Evolutionary conservation across 2,888 invertebrate genomes (phyloP), one percentile per base, ranked within the genome.

Genomic region (Aporophyla lueneburgensis): DNA sequence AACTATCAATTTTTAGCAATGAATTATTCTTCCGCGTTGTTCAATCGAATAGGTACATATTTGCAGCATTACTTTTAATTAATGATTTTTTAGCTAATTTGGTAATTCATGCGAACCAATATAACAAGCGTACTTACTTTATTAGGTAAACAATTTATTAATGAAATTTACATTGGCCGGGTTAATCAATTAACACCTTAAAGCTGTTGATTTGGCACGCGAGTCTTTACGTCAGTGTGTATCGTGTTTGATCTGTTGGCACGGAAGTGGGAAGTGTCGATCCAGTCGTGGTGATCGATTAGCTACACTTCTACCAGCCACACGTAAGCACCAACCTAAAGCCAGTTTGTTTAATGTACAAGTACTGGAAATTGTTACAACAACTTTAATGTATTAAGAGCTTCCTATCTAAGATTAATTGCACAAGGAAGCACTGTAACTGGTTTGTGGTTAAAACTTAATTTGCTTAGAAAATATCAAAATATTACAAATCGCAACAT

Each of bases 211-310:
- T 49, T 59, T 19, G 12, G 74, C 83, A 58, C 58, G 71, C 61
- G 27, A 54, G n/a, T 59, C 19, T 62, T 9, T 6, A 27, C 40
- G 61, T 0, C 59, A 46, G 70, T 76, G 74, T 72, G 74, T 77
- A 76, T 61, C 49, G 71, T 75, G 62, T 56, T 62, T 73, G 71
- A 79, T 83, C 78, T 82, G 71, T 24, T 49, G 70, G 70, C 54
- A 12, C 87, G 85, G 85, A 88, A 87, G 76, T 71, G 76, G 87
- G 81, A 86, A 85, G 80, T 71, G 67, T 56, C 70, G 80, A 80
- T 74, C 27, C 53, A 65, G 79, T 70, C 80, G 78, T 61, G 76
- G 66, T 70, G 69, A 74, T 72, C 78, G 75, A 84, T 81, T 76
- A 73, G 76, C 65, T 63, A 71, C 74, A 70, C 81, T 66, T 71